Percentiles rank a stretch among this genome's conserved stretches.
Evolutionary conservation across 2,888 invertebrate species (phyloP).

Genomic region (Chydorus sphaericus): DNA sequence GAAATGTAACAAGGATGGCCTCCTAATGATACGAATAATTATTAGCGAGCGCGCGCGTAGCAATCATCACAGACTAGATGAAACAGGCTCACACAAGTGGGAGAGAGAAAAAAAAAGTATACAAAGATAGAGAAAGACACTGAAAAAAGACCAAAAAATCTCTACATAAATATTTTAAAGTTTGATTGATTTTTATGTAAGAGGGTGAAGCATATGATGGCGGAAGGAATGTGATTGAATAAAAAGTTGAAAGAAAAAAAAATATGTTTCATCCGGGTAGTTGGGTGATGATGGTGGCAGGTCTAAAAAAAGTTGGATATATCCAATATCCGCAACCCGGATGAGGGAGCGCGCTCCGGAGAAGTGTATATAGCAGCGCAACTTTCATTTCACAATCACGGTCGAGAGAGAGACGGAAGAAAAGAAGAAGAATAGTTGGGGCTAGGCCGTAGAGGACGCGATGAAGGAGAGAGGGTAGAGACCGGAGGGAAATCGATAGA

Average conservation of each 20-base stretch:
- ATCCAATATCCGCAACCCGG: no score
- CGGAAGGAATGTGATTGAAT: not conserved
- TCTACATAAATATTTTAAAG: no score
- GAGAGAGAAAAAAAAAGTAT: not conserved
- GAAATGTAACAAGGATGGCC: no score
- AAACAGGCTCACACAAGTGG: not conserved
- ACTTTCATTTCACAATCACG: not conserved
- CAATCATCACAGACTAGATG: slow-evolving; percentile 6
- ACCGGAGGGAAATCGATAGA: not conserved
- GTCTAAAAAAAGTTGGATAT: no score
- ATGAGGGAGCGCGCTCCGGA: no score
- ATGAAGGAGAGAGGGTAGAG: not conserved
- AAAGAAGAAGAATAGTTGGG: not conserved
- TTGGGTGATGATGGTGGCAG: no score
- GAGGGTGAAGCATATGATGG: not conserved
- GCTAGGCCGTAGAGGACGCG: not conserved
- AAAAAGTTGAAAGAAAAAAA: no score
- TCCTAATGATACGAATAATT: no score
- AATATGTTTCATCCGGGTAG: no score
- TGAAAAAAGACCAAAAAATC: not conserved
- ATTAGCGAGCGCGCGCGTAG: not conserved
- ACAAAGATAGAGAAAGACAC: not conserved
- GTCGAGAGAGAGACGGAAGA: not conserved
- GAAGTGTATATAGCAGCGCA: not conserved
- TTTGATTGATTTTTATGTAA: no score